Base-by-base conservation (phyloP, 2,113 vertebrate species). In the Deroptyus accipitrinus region DNA sequence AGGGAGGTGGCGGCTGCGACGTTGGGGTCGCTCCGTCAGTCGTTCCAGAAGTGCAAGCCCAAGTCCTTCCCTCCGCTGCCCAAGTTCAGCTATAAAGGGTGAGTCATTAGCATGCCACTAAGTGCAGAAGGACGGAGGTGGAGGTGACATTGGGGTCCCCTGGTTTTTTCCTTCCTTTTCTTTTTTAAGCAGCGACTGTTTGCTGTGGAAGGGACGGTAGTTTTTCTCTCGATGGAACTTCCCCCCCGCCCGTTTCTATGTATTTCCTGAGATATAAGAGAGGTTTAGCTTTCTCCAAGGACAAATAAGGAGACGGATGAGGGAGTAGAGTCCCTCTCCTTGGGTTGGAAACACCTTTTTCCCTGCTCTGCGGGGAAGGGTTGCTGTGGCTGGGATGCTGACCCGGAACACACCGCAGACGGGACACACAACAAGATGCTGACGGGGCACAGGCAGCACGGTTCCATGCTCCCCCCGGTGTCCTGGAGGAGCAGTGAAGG, bases 211-310 rank as follows among this genome's bases (percentile, higher is more conserved):
- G 49, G 31, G 41, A 81, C 68, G 41, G 54, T 27, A 7, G 1
- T 25, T 88, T 78, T 89, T 84, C 46, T 54, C 9, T 70, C 4
- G 0, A 33, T 54, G 76, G 63, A 87, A 61, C 28, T 72, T 19
- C 1, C 5, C 3, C 4, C 4, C 11, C 16, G 15, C 44, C 24
- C 3, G 5, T 78, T 82, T 51, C 52, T 1, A 0, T 48, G 31
- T 74, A 31, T 86, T 92, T 78, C 31, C 46, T 13, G 17, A 77
- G 59, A 22, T 66, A 54, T 17, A 44, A 39, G 68, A 70, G 49
- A 39, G 39, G 19, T 14, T 88, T 78, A 7, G 17, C 77, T 67
- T 93, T 67, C 42, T 84, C 66, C 77, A 83, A 89, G 86, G 80
- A 68, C 88, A 78, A 64, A 46, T 35, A 59, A 61, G 86, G 72